Conservation (phyloP, 2,113 vertebrate genomes). For the Ophiodon elongatus region DNA sequence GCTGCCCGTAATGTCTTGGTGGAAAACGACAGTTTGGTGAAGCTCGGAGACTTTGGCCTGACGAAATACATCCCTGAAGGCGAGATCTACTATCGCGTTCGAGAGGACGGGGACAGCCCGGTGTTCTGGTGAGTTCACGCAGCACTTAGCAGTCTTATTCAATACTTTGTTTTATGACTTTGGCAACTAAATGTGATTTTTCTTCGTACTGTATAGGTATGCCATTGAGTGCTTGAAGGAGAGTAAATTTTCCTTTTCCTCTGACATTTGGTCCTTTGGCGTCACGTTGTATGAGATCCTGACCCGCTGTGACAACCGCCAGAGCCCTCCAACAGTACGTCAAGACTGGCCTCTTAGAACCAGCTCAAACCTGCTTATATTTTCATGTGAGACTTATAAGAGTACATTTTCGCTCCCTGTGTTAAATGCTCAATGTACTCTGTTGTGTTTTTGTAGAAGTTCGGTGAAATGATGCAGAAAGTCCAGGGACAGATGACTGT, state of each 20-base stretch:
- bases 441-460: constrained; percentile 83
- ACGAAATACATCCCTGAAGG: constrained; percentile 93
- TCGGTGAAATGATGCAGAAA: constrained; percentile 86
- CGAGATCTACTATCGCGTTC: constrained; percentile 90
- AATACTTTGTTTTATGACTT: constrained; percentile 1
- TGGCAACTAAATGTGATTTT: neutral
- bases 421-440: neutral
- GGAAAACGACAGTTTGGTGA: constrained; percentile 90
- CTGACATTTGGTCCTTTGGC: constrained; percentile 95
- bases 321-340: constrained; percentile 89
- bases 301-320: constrained; percentile 86
- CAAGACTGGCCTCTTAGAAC: neutral
- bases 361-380: neutral
- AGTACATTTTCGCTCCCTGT: neutral
- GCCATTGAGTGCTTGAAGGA: constrained; percentile 94
- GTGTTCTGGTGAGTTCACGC: constrained; percentile 90
- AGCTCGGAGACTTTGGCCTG: constrained; percentile 96
- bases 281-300: constrained; percentile 94
- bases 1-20: constrained; percentile 93
- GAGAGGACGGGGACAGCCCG: constrained; percentile 92
- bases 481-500: constrained; percentile 87
- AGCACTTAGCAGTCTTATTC: neutral
- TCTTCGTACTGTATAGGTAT: constrained; percentile 84
- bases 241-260: constrained; percentile 92
- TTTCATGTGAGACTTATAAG: neutral